phyloP scores from a whole-genome alignment of 37 sponge, comb jelly and placozoan genomes.

The Aplysina aerophoba region DNA sequence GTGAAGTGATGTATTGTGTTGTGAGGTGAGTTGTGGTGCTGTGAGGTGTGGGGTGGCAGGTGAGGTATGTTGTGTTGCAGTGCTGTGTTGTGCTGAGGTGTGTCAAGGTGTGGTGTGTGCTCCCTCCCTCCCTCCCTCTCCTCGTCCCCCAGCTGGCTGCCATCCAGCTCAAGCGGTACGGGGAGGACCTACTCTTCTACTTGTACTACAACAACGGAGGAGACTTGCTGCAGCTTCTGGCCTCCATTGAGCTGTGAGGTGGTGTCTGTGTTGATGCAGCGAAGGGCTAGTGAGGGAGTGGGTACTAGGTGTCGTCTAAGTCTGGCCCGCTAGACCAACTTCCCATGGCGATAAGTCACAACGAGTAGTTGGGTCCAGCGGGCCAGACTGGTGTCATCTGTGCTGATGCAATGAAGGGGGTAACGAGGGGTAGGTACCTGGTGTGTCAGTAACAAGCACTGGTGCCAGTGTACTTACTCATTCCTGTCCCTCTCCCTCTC shows the following conservation, averaged over 20 bases:
- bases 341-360: too few species aligned
- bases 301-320: too few species aligned
- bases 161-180: conserved; percentile 82
- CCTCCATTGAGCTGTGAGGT: conserved; percentile 88
- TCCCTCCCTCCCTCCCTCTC: background rate
- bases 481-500: background rate
- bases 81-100: background rate
- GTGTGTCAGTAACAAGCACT: background rate
- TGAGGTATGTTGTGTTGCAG: background rate
- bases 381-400: background rate
- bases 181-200: conserved; percentile 92
- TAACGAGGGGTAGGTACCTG: background rate
- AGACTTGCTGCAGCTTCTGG: conserved; percentile 89
- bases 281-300: too few species aligned
- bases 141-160: conserved; percentile 62
- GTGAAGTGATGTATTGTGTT: background rate
- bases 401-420: background rate
- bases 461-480: background rate
- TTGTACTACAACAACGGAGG: conserved; percentile 96
- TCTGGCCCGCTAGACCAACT: too few species aligned
- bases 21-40: background rate
- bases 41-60: background rate
- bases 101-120: conserved; percentile 5
- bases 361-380: too few species aligned
- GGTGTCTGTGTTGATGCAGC: too few species aligned